Conservation (phyloP, 2,888 invertebrate genomes). For the Acronicta aceris region DNA sequence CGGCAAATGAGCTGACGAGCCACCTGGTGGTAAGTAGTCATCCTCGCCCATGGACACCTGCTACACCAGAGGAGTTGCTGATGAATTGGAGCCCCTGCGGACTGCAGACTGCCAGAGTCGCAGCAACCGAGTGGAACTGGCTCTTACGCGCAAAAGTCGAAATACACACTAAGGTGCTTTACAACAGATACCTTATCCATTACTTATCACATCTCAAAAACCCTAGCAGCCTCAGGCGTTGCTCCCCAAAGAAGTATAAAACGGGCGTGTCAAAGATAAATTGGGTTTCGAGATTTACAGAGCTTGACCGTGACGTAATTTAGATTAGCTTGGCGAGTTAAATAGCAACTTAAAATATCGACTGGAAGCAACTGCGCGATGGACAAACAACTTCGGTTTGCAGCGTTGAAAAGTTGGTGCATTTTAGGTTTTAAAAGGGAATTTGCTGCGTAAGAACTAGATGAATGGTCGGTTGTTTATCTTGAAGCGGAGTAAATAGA, state of each 20-base stretch:
- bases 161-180: no score
- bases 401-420: conserved; percentile 39
- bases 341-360: conserved; percentile 57
- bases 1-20: no score
- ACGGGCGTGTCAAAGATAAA: conserved; percentile 72
- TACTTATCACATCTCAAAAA: conserved; percentile 9
- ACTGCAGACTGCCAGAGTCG: no score
- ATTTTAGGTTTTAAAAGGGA: conserved; percentile 30
- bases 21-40: no score
- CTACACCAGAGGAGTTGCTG: no score
- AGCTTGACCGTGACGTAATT: conserved; percentile 71
- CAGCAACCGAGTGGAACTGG: no score
- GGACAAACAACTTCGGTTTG: conserved; percentile 47
- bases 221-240: conserved; percentile 46
- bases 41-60: no score
- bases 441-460: conserved; percentile 38
- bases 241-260: conserved; percentile 65
- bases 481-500: conserved; percentile 23
- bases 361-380: conserved; percentile 47
- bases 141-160: no score
- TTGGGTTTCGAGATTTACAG: conserved; percentile 72
- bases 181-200: conserved; percentile 48
- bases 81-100: no score
- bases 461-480: conserved; percentile 44
- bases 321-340: conserved; percentile 66